Conservation (phyloP, 2,113 vertebrate species). For the Alethe diademata region DNA sequence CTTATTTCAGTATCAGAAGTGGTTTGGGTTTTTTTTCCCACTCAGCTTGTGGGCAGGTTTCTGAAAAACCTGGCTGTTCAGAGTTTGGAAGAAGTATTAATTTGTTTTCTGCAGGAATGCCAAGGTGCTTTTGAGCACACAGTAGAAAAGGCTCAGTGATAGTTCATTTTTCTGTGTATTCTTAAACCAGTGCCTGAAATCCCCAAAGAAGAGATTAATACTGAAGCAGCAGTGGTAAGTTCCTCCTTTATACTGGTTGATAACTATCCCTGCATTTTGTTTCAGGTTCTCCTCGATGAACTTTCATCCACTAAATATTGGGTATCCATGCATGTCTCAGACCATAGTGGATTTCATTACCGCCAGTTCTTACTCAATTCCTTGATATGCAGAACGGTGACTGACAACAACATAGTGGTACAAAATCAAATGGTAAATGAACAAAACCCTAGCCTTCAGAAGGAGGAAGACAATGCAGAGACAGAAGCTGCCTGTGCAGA, state of each 20-base stretch:
- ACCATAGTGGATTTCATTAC: slow-evolving; percentile 98
- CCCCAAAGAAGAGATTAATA: neutral
- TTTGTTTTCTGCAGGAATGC: neutral
- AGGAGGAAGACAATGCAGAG: slow-evolving; percentile 65
- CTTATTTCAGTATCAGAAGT: neutral
- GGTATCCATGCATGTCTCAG: slow-evolving; percentile 95
- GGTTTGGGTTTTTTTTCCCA: neutral
- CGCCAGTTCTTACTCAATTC: slow-evolving; percentile 93
- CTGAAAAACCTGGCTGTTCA: neutral
- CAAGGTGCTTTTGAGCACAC: neutral
- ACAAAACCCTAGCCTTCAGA: slow-evolving; percentile 62
- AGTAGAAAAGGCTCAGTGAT: neutral
- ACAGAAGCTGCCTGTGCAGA: slow-evolving; percentile 56
- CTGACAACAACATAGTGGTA: slow-evolving; percentile 29
- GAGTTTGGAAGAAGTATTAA: neutral
- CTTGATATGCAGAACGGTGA: slow-evolving; percentile 74
- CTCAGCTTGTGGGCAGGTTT: neutral
- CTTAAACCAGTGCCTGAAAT: neutral
- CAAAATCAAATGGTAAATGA: slow-evolving; percentile 50
- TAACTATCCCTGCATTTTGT: neutral
- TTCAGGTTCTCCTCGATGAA: slow-evolving; percentile 90
- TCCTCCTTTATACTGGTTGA: neutral
- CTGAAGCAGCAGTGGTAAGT: neutral
- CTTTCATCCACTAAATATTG: slow-evolving; percentile 88
- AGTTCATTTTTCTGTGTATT: neutral